A percentile compares a stretch with the other conserved stretches of the same genome.
Evolutionary conservation across 2,113 vertebrate genomes (phyloP).

Genomic region (Gambusia holbrooki): DNA sequence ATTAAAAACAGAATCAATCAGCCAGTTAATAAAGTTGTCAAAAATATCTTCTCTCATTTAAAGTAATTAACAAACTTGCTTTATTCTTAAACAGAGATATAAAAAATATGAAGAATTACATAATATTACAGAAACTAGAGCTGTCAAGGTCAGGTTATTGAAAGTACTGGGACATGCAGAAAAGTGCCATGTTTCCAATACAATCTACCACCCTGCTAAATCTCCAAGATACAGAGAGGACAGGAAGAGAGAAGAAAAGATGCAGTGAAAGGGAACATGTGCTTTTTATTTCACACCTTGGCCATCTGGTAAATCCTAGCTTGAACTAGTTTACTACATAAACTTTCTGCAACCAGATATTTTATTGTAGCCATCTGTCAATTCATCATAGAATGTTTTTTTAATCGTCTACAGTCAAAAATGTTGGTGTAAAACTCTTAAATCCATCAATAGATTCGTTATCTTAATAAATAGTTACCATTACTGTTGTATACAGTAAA

Average conservation of each 20-base stretch:
- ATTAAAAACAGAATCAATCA: background rate
- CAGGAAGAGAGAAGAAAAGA: background rate
- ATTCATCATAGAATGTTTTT: background rate
- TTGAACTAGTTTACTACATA: background rate
- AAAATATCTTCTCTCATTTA: background rate
- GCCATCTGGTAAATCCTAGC: background rate
- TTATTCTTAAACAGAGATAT: background rate
- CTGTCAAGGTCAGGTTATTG: background rate
- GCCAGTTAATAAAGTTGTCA: background rate
- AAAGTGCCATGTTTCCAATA: constrained; percentile 11
- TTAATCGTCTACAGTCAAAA: too few relatives aligned
- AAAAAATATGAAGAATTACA: background rate
- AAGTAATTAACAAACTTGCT: background rate
- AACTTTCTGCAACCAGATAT: background rate
- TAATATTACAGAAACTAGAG: background rate
- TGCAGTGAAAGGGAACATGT: background rate
- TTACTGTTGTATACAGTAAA: too few relatives aligned
- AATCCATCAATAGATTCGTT: too few relatives aligned
- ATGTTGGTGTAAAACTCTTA: too few relatives aligned
- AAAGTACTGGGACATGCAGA: background rate
- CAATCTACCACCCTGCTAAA: constrained; percentile 8
- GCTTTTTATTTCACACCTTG: background rate
- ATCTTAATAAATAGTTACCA: too few relatives aligned
- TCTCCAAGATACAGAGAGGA: background rate
- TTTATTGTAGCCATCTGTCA: background rate